Evolutionary conservation across 2,113 vertebrate genomes (phyloP).

Genomic region (Butorides virescens): DNA sequence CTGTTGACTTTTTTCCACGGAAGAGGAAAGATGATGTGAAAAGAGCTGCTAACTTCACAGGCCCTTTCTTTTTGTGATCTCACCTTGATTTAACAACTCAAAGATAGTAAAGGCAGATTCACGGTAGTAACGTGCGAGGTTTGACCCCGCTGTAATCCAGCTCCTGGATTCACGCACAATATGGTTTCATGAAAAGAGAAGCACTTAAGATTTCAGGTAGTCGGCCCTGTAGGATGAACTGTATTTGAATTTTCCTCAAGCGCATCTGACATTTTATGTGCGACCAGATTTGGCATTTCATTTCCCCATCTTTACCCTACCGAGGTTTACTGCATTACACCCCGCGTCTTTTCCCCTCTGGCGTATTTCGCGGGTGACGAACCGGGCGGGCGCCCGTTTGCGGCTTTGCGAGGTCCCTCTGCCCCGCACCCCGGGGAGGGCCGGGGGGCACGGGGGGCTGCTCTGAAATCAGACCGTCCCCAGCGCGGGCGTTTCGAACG

Average conservation of each 20-base stretch:
- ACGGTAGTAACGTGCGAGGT: accelerated
- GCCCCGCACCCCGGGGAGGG: too few species aligned
- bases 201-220: accelerated
- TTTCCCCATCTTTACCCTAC: not conserved
- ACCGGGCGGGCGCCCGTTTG: accelerated
- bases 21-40: not conserved
- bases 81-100: not conserved
- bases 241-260: not conserved
- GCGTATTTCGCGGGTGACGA: not conserved
- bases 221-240: too few species aligned
- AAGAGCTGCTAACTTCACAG: not conserved
- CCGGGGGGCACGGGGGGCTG: not conserved
- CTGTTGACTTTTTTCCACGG: not conserved
- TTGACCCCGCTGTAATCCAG: not conserved
- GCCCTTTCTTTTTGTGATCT: not conserved
- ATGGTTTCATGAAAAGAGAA: not conserved
- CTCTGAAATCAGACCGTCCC: not conserved
- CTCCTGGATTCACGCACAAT: not conserved
- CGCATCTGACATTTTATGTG: not conserved
- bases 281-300: not conserved
- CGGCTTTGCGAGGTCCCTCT: accelerated
- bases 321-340: not conserved
- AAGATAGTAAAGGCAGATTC: not conserved
- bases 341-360: too few species aligned
- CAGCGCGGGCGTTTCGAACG: not conserved